Evolutionary conservation across 2,797 vertebrate species (phyloP).

Genomic region (Acomys russatus): DNA sequence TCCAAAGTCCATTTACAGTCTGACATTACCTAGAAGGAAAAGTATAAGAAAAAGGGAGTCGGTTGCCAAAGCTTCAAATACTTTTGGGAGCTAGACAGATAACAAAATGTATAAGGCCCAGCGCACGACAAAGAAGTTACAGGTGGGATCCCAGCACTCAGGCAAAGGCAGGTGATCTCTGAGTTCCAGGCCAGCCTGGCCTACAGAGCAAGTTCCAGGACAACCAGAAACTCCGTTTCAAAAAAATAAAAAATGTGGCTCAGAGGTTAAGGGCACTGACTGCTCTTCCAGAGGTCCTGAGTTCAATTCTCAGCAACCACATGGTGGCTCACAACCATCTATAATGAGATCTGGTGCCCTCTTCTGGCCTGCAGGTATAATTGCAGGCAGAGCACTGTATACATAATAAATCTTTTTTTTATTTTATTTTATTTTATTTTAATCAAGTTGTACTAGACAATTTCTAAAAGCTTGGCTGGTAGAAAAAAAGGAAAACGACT

Average conservation of each 20-base stretch:
- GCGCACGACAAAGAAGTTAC: not conserved
- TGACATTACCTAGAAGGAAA: not conserved
- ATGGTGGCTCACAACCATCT: no score
- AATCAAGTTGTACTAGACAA: not conserved
- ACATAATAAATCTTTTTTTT: no score
- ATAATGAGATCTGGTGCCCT: no score
- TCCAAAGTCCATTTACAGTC: not conserved
- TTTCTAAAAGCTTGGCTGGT: not conserved
- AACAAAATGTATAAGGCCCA: not conserved
- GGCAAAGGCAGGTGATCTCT: not conserved
- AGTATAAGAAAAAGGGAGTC: not conserved
- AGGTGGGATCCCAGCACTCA: not conserved
- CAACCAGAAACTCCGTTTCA: not conserved
- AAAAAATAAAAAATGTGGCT: no score
- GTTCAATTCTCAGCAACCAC: no score
- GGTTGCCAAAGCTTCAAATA: not conserved
- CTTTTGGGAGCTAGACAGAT: constrained; percentile 19
- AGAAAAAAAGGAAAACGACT: not conserved
- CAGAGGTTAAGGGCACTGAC: no score
- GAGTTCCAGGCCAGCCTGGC: not conserved
- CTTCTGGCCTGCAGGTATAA: no score
- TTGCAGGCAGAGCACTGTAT: no score
- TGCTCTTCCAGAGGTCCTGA: no score
- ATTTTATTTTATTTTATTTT: no score
- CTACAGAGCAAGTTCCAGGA: not conserved